Evolutionary conservation across 2,888 invertebrate genomes (phyloP).

Genomic region (Temnothorax ravouxi): DNA sequence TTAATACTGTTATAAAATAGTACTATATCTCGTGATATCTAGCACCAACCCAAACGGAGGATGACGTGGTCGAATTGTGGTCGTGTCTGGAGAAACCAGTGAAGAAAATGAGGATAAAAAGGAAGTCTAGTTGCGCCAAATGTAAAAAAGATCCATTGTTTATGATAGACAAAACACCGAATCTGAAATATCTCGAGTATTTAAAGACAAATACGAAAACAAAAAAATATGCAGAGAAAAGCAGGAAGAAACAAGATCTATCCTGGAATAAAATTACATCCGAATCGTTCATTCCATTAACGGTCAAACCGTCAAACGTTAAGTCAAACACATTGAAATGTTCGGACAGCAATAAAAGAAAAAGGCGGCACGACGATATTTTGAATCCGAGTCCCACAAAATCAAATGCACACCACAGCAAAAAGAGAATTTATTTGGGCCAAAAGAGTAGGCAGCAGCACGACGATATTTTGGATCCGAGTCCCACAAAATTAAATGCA

Average conservation of each 20-base stretch:
- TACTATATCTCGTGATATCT: constrained; percentile 35
- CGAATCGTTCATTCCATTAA: background rate
- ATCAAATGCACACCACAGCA: too few relatives aligned
- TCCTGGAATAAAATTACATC: background rate
- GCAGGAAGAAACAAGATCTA: background rate
- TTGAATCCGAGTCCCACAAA: too few relatives aligned
- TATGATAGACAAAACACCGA: constrained; percentile 60
- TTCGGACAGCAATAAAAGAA: background rate
- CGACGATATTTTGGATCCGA: background rate
- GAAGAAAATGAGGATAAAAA: background rate
- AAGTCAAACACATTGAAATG: background rate
- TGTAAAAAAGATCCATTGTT: constrained; percentile 11
- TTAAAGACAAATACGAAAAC: background rate
- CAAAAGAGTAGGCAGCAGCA: too few relatives aligned
- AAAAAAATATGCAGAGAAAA: background rate
- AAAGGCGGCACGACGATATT: too few relatives aligned
- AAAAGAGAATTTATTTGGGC: too few relatives aligned
- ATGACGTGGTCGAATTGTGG: constrained; percentile 77
- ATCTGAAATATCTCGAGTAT: constrained; percentile 47
- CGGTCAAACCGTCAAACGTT: background rate
- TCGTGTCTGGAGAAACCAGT: constrained; percentile 58
- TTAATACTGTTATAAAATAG: background rate
- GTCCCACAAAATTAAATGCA: background rate
- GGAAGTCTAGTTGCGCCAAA: too few relatives aligned
- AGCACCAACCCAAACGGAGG: constrained; percentile 65